Percentiles rank a stretch among this genome's conserved stretches.
Evolutionary conservation across 2,888 invertebrate species (phyloP).

Genomic region (Dolomedes plantarius): DNA sequence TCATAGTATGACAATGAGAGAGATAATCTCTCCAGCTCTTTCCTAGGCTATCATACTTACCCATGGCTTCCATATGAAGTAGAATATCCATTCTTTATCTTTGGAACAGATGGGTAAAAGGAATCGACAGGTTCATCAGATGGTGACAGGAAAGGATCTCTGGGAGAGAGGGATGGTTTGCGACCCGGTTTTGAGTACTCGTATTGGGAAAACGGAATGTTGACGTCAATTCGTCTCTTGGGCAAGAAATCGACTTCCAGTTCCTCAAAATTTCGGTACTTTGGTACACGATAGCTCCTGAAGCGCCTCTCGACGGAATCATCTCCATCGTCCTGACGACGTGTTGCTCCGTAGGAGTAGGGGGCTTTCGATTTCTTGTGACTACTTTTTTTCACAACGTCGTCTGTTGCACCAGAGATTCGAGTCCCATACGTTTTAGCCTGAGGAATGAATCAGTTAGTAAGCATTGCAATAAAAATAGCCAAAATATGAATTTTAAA

Average conservation of each 20-base stretch:
- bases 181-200: background rate
- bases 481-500: no score
- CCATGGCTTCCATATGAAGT: constrained; percentile 29
- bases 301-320: constrained; percentile 4
- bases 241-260: constrained; percentile 44
- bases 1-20: no score
- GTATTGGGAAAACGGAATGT: constrained; percentile 15
- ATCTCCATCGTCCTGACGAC: constrained; percentile 27
- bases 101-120: constrained; percentile 43
- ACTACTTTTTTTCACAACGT: constrained; percentile 19
- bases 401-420: background rate
- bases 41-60: no score
- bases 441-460: no score
- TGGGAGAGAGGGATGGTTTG: constrained; percentile 33
- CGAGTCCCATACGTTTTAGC: constrained; percentile 37
- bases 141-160: constrained; percentile 57
- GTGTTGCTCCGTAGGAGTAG: constrained; percentile 27
- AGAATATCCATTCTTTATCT: constrained; percentile 24
- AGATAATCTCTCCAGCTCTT: no score
- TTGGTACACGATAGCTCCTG: constrained; percentile 34
- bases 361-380: constrained; percentile 38
- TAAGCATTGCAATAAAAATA: no score
- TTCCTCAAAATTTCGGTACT: constrained; percentile 58
- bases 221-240: constrained; percentile 33
- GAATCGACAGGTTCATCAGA: constrained; percentile 19